These are phyloP conservation scores for Halcyon smyrnensis DNA, from an alignment of 2,797 vertebrate species.

Conservation along the genomic window DNA sequence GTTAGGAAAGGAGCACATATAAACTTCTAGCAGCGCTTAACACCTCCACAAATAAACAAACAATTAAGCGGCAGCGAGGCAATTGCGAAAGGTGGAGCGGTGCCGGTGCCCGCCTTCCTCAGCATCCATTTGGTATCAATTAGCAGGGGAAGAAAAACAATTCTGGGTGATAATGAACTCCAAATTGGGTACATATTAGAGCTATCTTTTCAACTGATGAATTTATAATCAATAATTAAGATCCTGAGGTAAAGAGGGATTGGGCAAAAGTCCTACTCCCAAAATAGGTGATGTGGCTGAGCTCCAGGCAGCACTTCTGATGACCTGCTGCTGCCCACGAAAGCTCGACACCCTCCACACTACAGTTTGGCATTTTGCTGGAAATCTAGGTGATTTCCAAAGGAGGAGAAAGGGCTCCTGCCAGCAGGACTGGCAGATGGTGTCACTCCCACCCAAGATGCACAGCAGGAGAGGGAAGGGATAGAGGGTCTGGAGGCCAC, in stretches of 20 bases:
- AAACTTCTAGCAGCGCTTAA: conserved; percentile 28
- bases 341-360: neutral
- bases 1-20: neutral
- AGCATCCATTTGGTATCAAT: conserved; percentile 69
- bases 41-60: conserved; percentile 62
- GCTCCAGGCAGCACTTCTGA: conserved; percentile 17
- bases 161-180: conserved; percentile 70
- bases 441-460: neutral
- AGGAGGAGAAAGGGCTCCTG: neutral
- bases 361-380: neutral
- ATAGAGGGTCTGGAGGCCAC: neutral
- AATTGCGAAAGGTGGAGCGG: neutral
- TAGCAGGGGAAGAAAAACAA: conserved; percentile 73
- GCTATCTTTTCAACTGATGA: conserved; percentile 70
- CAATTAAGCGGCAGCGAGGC: conserved; percentile 13
- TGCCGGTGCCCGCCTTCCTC: conserved; percentile 5
- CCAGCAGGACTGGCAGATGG: neutral
- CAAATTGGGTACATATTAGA: conserved; percentile 75
- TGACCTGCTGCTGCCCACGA: neutral
- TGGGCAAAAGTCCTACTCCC: conserved; percentile 58
- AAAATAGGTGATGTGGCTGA: conserved; percentile 24
- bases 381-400: conserved; percentile 13
- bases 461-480: neutral
- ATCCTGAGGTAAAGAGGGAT: conserved; percentile 70
- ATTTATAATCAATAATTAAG: conserved; percentile 80